Conservation (phyloP, 2,888 invertebrate genomes). For the Yponomeuta malinellus region DNA sequence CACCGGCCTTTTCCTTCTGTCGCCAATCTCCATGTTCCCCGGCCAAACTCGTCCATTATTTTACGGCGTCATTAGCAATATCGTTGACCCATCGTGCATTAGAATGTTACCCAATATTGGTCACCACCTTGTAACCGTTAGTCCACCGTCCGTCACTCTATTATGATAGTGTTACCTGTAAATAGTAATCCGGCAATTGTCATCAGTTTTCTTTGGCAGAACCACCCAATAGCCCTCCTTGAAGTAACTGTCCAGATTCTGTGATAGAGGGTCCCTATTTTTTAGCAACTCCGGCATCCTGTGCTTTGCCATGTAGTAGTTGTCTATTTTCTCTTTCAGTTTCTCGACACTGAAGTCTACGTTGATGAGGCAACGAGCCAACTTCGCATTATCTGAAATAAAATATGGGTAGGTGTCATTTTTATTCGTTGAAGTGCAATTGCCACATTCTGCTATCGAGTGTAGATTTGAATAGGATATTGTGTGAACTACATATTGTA, state of each 20-base stretch:
- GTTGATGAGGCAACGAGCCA: constrained; percentile 29
- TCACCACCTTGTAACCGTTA: too few relatives aligned
- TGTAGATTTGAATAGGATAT: too few relatives aligned
- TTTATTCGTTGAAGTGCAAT: too few relatives aligned
- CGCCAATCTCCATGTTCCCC: too few relatives aligned
- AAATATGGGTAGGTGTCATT: neutral
- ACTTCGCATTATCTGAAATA: constrained; percentile 32
- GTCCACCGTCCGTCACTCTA: too few relatives aligned
- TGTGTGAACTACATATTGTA: too few relatives aligned
- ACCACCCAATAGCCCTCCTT: constrained; percentile 22
- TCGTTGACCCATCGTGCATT: too few relatives aligned
- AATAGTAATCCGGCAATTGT: constrained; percentile 26
- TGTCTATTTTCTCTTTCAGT: constrained; percentile 33
- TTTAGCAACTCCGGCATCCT: constrained; percentile 31
- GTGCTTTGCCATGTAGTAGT: constrained; percentile 29
- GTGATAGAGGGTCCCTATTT: constrained; percentile 17
- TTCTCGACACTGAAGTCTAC: constrained; percentile 33
- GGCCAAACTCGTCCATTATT: neutral
- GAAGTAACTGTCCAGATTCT: constrained; percentile 20
- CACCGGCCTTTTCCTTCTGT: too few relatives aligned
- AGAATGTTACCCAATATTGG: too few relatives aligned
- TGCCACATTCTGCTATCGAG: too few relatives aligned
- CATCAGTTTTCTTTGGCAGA: constrained; percentile 23
- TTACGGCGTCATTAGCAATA: too few relatives aligned
- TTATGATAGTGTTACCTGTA: constrained; percentile 21